A percentile compares a stretch with the other conserved stretches of the same genome.
These are phyloP conservation scores for Casuarius casuarius DNA, from an alignment of 2,113 vertebrate species.

Conservation along the genomic window DNA sequence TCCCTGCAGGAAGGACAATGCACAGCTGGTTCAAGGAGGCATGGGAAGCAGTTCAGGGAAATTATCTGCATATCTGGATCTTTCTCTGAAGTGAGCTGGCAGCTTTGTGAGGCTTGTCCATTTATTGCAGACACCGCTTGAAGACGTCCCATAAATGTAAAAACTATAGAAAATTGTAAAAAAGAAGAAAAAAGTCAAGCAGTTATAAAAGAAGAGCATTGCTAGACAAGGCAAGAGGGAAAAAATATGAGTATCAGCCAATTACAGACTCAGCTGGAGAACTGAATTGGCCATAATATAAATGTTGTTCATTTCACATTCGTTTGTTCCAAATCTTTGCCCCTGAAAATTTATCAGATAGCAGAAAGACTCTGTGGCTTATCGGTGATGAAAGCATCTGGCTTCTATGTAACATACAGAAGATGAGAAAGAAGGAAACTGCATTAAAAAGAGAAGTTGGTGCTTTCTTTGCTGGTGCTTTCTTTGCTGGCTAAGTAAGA, in stretches of 20 bases:
- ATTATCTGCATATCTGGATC: neutral
- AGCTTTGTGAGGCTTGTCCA: neutral
- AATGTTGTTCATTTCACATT: slow-evolving; percentile 16
- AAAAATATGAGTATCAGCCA: neutral
- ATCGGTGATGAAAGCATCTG: neutral
- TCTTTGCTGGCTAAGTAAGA: slow-evolving; percentile 1
- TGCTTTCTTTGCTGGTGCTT: neutral
- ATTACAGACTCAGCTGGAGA: slow-evolving; percentile 17
- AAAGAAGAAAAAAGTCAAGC: neutral
- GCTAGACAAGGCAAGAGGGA: neutral
- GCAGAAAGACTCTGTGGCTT: neutral
- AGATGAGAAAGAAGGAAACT: slow-evolving; percentile 14
- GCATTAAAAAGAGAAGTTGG: neutral
- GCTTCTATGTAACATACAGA: neutral
- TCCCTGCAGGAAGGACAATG: neutral
- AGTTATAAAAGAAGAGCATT: neutral
- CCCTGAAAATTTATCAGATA: neutral
- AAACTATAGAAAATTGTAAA: neutral
- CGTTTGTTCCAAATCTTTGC: slow-evolving; percentile 33
- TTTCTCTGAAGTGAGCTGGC: neutral
- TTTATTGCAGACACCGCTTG: neutral
- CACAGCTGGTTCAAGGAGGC: neutral
- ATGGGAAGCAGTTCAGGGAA: neutral
- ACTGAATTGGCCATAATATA: neutral
- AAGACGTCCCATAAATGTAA: neutral